Base-by-base conservation (phyloP, 2,888 invertebrate genomes). In the Microctonus aethiopoides region DNA sequence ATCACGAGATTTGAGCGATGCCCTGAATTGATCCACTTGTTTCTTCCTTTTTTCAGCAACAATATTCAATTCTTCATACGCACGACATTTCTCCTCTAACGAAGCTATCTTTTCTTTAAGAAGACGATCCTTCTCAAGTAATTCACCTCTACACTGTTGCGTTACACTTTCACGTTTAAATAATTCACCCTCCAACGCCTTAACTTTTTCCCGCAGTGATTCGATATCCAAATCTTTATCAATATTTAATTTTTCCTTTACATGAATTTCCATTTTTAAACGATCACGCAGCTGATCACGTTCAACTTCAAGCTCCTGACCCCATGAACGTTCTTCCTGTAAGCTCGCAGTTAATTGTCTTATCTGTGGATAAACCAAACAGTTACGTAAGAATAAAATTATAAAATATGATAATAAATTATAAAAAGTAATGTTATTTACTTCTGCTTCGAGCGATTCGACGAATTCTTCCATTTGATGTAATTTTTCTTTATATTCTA, bases 21-120 rank as follows among this genome's bases (percentile, higher is more conserved):
- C 66, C 69, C 87, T 84, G 51, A 88, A 81, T 66, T 87, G 87
- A 67, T 88, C 87, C 6, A 88, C 83, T 75, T 88, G 88, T 68
- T 87, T 87, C 75, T 87, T 87, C 60, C 88, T 84, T 72, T 87
- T 87, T 46, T 88, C 88, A 22, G 84, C 81, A 39, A 84, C 76
- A 1, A 75, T 71, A 20, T 71, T 78, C 16, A 84, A 67, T 64
- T 86, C 85, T 32, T 86, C 86, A 62, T 79, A 83, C 16, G 77
- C 77, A 5, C 76, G 79, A 65, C 74, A 77, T 66, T 82, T 83
- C 70, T 85, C 86, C 16, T 85, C 84, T 11, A 85, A 67, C 34
- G 82, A 66, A 7, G 71, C 34, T n/a, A 61, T 77, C 69, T 82
- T 84, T 67, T 86, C 84, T 41, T 81, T 81, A 0, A 84, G 73